A percentile compares a stretch with the other conserved stretches of the same genome.
Conservation (phyloP, 64 coral and sea anemone species). For the Montipora efflorescens region DNA sequence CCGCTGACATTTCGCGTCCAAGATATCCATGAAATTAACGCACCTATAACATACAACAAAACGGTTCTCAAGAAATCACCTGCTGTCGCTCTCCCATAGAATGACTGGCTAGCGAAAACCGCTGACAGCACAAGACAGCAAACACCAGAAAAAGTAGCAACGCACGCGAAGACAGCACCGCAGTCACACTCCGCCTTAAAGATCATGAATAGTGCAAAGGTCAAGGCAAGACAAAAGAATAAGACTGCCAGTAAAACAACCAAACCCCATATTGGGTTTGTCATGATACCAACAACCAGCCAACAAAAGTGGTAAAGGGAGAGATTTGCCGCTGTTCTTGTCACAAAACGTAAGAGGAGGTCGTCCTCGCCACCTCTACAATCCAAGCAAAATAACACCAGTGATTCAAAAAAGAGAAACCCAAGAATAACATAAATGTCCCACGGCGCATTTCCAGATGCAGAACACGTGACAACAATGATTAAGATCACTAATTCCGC, state of each 20-base stretch:
- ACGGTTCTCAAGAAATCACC: neutral
- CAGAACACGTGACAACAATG: too few relatives aligned
- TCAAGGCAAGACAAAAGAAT: constrained; percentile 3
- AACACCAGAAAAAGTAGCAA: neutral
- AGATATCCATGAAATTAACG: neutral
- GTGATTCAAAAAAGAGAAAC: too few relatives aligned
- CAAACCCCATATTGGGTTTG: constrained; percentile 11
- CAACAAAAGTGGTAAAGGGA: constrained; percentile 11
- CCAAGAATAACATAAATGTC: too few relatives aligned
- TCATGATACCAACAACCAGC: constrained; percentile 9
- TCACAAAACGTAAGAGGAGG: neutral
- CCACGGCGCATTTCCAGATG: too few relatives aligned
- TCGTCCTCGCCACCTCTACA: neutral
- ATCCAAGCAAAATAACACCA: too few relatives aligned
- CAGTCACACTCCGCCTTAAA: neutral
- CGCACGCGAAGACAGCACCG: neutral
- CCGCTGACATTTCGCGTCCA: too few relatives aligned
- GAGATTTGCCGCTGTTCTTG: neutral
- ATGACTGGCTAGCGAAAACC: neutral
- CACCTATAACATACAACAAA: neutral
- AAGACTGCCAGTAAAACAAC: neutral
- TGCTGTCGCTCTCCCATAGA: neutral
- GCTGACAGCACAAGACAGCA: neutral
- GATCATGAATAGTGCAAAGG: neutral
- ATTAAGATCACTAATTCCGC: too few relatives aligned